Evolutionary conservation across 1,140 invertebrate species (phyloP).

Genomic region (Campoletis sonorensis): DNA sequence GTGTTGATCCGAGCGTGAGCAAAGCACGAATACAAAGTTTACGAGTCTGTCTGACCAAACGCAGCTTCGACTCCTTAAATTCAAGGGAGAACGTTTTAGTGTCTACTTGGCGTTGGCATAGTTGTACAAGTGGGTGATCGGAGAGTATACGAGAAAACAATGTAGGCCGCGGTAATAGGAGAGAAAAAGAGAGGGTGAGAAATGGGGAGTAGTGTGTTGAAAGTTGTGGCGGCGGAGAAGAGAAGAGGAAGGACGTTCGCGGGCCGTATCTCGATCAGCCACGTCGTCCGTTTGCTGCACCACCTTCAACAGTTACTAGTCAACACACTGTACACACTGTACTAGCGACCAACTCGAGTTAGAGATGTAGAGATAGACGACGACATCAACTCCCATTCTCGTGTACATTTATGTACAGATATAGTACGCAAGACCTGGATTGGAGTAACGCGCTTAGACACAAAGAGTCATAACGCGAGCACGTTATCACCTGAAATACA

Average conservation of each 20-base stretch:
- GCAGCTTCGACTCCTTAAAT: slow-evolving; percentile 3
- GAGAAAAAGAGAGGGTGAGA: background rate
- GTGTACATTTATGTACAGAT: background rate
- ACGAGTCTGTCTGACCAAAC: slow-evolving; percentile 19
- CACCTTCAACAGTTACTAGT: background rate
- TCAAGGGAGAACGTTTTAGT: background rate
- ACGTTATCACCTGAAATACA: background rate
- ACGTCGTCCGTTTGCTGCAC: slow-evolving; percentile 12
- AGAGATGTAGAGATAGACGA: slow-evolving; percentile 36
- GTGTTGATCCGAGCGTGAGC: background rate
- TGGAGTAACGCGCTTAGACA: too few relatives aligned
- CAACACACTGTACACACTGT: slow-evolving; percentile 21
- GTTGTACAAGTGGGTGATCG: slow-evolving; percentile 29
- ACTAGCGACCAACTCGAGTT: background rate
- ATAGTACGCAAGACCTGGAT: background rate
- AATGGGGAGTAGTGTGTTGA: slow-evolving; percentile 18
- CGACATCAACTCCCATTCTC: background rate
- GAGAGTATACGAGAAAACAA: background rate
- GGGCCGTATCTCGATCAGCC: slow-evolving; percentile 29
- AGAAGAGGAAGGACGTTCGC: slow-evolving; percentile 3
- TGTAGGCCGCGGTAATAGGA: background rate
- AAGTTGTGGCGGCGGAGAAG: slow-evolving; percentile 6
- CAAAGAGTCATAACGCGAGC: background rate
- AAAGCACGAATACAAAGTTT: background rate
- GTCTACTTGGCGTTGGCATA: background rate